Base-by-base conservation (phyloP, 2,888 invertebrate species). In the Mimumesa dahlbomi region DNA sequence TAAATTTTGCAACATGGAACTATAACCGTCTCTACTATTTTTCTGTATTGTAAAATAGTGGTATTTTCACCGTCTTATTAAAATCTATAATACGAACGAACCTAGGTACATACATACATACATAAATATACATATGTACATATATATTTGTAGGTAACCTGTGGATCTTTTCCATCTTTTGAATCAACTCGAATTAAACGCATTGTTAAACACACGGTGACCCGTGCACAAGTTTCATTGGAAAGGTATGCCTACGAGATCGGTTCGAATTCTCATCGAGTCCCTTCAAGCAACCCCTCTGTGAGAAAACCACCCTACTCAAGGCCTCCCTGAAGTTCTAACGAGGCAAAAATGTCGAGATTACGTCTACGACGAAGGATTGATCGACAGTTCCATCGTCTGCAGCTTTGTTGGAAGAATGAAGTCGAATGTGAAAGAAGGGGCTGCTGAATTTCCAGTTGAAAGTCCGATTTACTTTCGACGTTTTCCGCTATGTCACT, bases 331-430 rank as follows among this genome's bases (percentile, higher is more conserved):
- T 34, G 48, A 48, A 62, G 38, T 62, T 72, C 71, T 73, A 73
- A 73, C 73, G 73, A 72, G 59, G 67, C 72, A 72, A 72, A 73
- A 73, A 72, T 72, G 72, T 72, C 59, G 67, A 62, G 73, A 73
- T 73, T 73, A 73, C 72, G 62, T 63, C 54, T 36, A 48, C 48
- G 56, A 34, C 38, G 50, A 16, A 25, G 21, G 63, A 63, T 72
- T 72, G 73, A 73, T 73, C 67, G 72, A 73, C 62, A 58, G 62
- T 62, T 66, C 58, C 46, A 63, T 69, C 71, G 63, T 64, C 63
- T 45, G 49, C 25, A 66, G 66, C 71, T 52, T 62, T 58, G 57
- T 61, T 62, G 71, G 58, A 22, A 25, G 68, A 49, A 63, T 34
- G 46, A 49, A 62, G 46, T 25, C 52, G 54, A 50, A 50, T 40